Evolutionary conservation across 2,888 invertebrate species (phyloP), one percentile per base, ranked within the genome.

Genomic region (Melangyna quadrimaculata): DNA sequence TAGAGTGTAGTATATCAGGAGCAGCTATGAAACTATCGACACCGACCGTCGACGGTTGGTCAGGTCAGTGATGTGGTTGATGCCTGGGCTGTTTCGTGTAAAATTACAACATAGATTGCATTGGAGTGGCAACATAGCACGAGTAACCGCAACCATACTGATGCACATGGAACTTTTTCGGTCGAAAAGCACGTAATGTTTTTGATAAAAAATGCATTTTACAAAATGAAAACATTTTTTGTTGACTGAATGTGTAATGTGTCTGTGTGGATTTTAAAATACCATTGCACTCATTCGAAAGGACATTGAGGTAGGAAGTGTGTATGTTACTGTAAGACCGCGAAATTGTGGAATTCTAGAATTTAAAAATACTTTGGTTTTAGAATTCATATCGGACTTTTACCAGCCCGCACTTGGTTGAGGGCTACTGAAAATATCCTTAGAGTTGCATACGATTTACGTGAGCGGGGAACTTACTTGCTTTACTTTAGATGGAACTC

Each of bases 21-120:
- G 48, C 8, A 35, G 32, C 32, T 67, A 48, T 48, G 6, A 51
- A 67, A 67, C 48, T 32, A 51, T 67, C 32, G 22, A 51, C 67
- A 67, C 48, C 48, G 22, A 51, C 51, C 32, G 22, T 35, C 67
- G 14, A 53, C 8, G 51, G 17, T 27, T 10, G 29, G 55, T 29
- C 29, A 55, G 29, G n/a, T n/a, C n/a, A n/a, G n/a, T n/a, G n/a
- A n/a, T 14, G 27, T 43, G 40, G 43, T 45, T n/a, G 48, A 35
- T 51, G n/a, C 0, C 24, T 24, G 24, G 6, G 29, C 29, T 6
- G 14, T 45, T 43, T 17, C 7, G 32, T 17, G 19, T 9, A 32
- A 22, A 48, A 32, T 32, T 48, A 51, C 48, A 43, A 45, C 24
- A n/a, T 10, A 29, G 19, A 45, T 19, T 65, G 19, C 5, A 29